These are phyloP conservation scores for Carassius auratus DNA, from an alignment of 2,113 vertebrate species.

Conservation along the genomic window DNA sequence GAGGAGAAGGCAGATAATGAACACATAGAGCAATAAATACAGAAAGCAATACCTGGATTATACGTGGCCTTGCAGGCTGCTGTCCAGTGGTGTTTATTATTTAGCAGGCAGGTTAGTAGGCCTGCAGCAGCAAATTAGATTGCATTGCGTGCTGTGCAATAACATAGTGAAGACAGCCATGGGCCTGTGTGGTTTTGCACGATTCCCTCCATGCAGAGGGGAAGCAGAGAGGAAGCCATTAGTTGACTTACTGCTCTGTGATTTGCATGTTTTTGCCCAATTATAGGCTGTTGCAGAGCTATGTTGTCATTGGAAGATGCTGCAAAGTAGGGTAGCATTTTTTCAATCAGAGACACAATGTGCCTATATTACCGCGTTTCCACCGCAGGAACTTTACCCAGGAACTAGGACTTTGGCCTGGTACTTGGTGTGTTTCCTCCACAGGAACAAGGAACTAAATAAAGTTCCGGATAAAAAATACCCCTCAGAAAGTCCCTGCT, in stretches of 20 bases:
- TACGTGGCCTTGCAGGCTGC: conserved; percentile 71
- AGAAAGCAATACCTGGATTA: conserved; percentile 80
- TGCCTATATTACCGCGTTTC: too few species aligned
- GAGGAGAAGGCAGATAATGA: conserved; percentile 77
- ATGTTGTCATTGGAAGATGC: conserved; percentile 34
- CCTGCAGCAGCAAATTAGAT: conserved; percentile 80
- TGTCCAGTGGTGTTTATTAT: conserved; percentile 80
- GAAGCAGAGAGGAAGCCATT: conserved; percentile 74
- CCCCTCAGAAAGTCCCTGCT: too few species aligned
- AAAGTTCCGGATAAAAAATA: too few species aligned
- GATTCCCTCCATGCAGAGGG: conserved; percentile 63
- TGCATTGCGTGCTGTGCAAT: conserved; percentile 72
- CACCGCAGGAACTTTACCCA: too few species aligned
- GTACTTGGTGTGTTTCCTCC: too few species aligned
- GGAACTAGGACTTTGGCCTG: too few species aligned
- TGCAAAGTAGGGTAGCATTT: background rate
- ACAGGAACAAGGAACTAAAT: too few species aligned
- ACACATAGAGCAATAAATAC: conserved; percentile 80
- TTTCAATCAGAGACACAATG: too few species aligned
- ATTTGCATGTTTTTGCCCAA: conserved; percentile 70
- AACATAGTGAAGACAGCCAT: conserved; percentile 72
- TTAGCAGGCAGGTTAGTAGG: conserved; percentile 75
- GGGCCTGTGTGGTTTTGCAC: conserved; percentile 53
- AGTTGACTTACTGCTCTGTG: conserved; percentile 68
- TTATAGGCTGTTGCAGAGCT: conserved; percentile 53